Evolutionary conservation across 37 sponge, comb jelly and placozoan species (phyloP).

Genomic region (Dysidea cf. avara): DNA sequence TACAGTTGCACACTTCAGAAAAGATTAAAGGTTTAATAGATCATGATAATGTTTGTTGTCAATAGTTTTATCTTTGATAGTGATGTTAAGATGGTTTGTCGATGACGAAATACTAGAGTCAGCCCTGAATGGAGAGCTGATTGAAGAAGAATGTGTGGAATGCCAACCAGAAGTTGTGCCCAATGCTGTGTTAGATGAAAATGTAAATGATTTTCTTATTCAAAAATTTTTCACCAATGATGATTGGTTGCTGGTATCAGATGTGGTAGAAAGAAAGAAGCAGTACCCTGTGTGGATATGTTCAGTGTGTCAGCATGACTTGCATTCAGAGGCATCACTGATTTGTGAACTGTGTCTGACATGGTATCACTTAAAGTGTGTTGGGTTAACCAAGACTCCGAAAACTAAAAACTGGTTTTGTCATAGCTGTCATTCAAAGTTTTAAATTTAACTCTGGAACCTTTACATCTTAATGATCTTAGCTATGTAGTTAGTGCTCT

Average conservation of each 20-base stretch:
- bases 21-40: too few relatives aligned
- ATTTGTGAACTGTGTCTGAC: conserved; percentile 1
- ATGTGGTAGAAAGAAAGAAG: conserved; percentile 12
- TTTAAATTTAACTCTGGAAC: too few relatives aligned
- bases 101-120: too few relatives aligned
- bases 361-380: conserved; percentile 24
- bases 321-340: conserved; percentile 12
- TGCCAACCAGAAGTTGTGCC: conserved; percentile 16
- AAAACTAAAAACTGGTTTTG: conserved; percentile 28
- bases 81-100: too few relatives aligned
- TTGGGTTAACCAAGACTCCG: conserved; percentile 5
- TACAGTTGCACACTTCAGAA: too few relatives aligned
- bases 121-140: not conserved
- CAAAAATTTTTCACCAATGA: conserved; percentile 26
- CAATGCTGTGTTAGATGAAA: conserved; percentile 27
- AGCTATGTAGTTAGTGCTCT: too few relatives aligned
- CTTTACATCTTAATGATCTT: too few relatives aligned
- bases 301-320: conserved; percentile 9
- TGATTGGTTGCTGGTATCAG: conserved; percentile 31
- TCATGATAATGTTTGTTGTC: too few relatives aligned
- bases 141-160: conserved; percentile 34
- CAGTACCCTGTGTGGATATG: conserved; percentile 18
- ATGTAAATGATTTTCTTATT: conserved; percentile 21
- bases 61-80: too few relatives aligned
- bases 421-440: conserved; percentile 1